These are phyloP conservation scores for Phymanthus crucifer DNA, from an alignment of 92 coral and sea anemone species.

Conservation along the genomic window DNA sequence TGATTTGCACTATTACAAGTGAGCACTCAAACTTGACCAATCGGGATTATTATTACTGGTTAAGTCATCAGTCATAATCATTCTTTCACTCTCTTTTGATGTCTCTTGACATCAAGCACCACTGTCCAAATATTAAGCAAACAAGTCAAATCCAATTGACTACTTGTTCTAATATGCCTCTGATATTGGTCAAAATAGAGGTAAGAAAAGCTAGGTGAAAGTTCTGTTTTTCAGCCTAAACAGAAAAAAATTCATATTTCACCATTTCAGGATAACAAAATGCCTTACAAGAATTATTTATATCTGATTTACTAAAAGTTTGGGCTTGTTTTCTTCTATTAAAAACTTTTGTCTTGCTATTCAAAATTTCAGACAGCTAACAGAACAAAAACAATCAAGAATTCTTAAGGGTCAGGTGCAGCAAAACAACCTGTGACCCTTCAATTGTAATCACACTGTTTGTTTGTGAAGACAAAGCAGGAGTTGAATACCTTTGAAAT, in stretches of 20 bases:
- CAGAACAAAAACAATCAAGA: neutral
- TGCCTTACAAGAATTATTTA: neutral
- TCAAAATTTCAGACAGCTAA: neutral
- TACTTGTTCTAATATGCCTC: constrained; percentile 18
- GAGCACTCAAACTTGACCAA: neutral
- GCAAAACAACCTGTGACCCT: neutral
- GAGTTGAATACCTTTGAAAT: neutral
- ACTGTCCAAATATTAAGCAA: neutral
- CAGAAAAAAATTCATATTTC: no score
- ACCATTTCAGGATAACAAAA: neutral
- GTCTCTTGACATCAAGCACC: constrained; percentile 20
- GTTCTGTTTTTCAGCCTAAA: neutral
- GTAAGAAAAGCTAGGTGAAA: neutral
- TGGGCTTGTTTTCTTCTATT: neutral
- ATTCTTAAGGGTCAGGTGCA: neutral
- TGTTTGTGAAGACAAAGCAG: no score
- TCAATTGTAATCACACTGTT: neutral
- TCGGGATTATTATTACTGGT: neutral
- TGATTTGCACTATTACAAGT: neutral
- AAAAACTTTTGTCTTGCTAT: neutral
- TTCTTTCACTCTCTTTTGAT: neutral
- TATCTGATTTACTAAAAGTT: neutral
- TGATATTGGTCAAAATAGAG: neutral
- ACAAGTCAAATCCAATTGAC: neutral
- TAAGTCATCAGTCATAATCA: neutral